Percentiles rank a stretch among this genome's conserved stretches.
Evolutionary conservation across 2,113 vertebrate genomes (phyloP).

Genomic region (Phalacrocorax pelagicus): DNA sequence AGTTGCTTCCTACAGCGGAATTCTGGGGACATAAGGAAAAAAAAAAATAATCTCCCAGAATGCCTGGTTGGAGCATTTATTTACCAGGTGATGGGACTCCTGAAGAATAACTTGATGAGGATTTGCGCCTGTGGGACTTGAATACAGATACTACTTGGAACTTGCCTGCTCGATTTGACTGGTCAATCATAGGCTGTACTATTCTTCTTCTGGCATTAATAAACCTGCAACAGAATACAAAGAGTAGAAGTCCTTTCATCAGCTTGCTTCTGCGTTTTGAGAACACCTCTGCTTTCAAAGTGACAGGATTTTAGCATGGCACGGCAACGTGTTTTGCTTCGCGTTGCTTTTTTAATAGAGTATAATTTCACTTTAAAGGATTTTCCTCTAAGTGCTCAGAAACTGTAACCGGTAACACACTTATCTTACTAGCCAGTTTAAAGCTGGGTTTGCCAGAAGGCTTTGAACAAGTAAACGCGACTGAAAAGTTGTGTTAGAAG

Average conservation of each 20-base stretch:
- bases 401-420: background rate
- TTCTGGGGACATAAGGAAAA: slow-evolving; percentile 76
- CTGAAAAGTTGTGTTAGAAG: slow-evolving; percentile 36
- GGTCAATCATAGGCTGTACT: slow-evolving; percentile 99
- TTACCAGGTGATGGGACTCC: slow-evolving; percentile 76
- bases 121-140: slow-evolving; percentile 71
- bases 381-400: slow-evolving; percentile 31
- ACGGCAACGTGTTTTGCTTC: background rate
- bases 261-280: slow-evolving; percentile 19
- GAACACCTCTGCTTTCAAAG: slow-evolving; percentile 15
- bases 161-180: slow-evolving; percentile 99
- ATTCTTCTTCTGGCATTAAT: slow-evolving; percentile 99
- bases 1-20: slow-evolving; percentile 83
- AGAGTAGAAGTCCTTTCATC: slow-evolving; percentile 66
- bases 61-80: slow-evolving; percentile 73
- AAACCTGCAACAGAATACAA: slow-evolving; percentile 89
- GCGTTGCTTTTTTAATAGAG: background rate
- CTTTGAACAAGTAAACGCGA: slow-evolving; percentile 8
- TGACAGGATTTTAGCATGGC: background rate
- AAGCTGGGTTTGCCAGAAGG: slow-evolving; percentile 34
- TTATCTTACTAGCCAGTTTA: background rate
- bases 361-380: slow-evolving; percentile 34
- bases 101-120: slow-evolving; percentile 76
- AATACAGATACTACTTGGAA: slow-evolving; percentile 71
- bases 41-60: slow-evolving; percentile 77